Percentiles rank a stretch among this genome's conserved stretches.
Conservation (phyloP, 2,797 vertebrate species). For the Hephaestus fuliginosus region DNA sequence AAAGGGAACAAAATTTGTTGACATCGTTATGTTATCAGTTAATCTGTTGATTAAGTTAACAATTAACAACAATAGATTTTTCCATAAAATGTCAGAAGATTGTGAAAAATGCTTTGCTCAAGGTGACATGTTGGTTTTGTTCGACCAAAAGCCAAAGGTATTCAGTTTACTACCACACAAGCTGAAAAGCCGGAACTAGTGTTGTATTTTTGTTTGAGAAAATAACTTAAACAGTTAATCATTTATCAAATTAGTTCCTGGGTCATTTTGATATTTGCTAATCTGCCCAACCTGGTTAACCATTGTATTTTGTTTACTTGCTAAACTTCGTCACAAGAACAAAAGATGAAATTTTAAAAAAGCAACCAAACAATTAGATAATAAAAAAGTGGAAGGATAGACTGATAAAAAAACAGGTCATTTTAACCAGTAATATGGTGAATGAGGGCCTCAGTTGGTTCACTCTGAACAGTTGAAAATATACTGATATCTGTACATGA, state of each 20-base stretch:
- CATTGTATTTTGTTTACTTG: neutral
- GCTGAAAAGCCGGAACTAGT: too few species aligned
- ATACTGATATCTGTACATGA: too few species aligned
- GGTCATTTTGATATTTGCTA: neutral
- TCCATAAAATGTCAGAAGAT: too few species aligned
- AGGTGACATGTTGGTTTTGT: too few species aligned
- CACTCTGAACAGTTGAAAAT: neutral
- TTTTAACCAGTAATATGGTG: neutral
- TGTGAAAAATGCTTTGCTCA: neutral
- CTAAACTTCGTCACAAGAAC: neutral
- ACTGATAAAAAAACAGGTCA: neutral
- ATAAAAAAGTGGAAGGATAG: neutral
- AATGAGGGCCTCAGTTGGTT: neutral
- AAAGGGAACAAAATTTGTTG: neutral
- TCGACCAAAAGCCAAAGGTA: neutral
- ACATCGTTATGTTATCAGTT: neutral
- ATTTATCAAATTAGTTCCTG: constrained; percentile 2
- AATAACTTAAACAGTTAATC: neutral
- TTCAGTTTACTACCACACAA: neutral
- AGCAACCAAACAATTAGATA: neutral
- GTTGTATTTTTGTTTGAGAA: too few species aligned
- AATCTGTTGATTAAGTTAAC: neutral
- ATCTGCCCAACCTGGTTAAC: neutral
- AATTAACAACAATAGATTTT: neutral
- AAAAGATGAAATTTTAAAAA: neutral